Conservation (phyloP, 2,797 vertebrate genomes). For the Pseudomugil tenellus region DNA sequence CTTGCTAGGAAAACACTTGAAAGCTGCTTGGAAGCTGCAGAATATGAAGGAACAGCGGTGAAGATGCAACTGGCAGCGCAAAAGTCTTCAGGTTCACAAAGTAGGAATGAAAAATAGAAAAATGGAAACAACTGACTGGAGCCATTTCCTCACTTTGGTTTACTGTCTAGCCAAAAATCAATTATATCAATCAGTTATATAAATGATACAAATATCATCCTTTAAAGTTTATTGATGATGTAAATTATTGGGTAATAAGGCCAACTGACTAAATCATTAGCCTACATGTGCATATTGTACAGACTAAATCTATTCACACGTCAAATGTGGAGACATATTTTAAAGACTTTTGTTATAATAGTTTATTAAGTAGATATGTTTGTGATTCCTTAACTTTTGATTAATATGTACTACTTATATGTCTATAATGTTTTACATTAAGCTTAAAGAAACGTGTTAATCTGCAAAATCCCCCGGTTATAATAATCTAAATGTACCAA, state of each 20-base stretch:
- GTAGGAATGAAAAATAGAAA: conserved; percentile 4
- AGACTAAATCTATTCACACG: not conserved
- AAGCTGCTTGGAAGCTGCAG: conserved; percentile 66
- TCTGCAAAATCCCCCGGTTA: not conserved
- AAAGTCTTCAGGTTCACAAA: conserved; percentile 20
- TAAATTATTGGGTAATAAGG: not conserved
- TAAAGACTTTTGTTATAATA: not conserved
- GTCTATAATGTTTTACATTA: not conserved
- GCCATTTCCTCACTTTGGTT: not conserved
- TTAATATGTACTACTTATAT: not conserved
- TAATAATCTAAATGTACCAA: not conserved
- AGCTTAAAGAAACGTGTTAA: not conserved
- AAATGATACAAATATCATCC: not conserved
- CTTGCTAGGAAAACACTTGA: conserved; percentile 71
- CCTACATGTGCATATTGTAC: not conserved
- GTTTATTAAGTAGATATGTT: no score
- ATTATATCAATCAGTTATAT: no score
- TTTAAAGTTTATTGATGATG: not conserved
- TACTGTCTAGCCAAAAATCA: not conserved
- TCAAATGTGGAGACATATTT: not conserved
- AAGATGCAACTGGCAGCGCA: conserved; percentile 26
- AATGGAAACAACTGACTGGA: no score
- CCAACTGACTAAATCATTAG: not conserved
- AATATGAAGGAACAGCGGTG: conserved; percentile 42
- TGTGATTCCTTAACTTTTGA: not conserved